These are phyloP conservation scores for Drosophila nigromelanica DNA, from an alignment of 1,140 invertebrate species.

Conservation along the genomic window DNA sequence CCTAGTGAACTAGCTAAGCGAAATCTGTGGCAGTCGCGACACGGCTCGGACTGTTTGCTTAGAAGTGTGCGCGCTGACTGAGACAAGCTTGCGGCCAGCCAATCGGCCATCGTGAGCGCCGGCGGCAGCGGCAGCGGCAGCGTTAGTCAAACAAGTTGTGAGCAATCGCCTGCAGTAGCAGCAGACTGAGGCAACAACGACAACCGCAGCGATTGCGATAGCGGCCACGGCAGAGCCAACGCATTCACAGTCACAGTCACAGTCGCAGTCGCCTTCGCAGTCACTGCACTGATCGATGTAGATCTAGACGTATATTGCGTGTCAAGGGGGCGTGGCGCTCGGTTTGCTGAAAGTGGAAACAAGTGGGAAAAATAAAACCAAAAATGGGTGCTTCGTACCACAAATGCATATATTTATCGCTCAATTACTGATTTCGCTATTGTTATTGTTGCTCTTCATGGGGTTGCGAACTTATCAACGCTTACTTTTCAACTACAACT, in stretches of 20 bases:
- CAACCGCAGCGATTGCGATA: not conserved
- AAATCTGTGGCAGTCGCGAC: conserved; percentile 15
- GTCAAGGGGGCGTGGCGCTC: conserved; percentile 23
- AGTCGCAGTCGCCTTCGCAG: not conserved
- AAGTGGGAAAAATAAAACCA: conserved; percentile 21
- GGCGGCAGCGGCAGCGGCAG: not conserved
- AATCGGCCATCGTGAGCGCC: conserved; percentile 28
- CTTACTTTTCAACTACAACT: conserved; percentile 34
- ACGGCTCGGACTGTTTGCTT: conserved; percentile 66
- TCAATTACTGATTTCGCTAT: conserved; percentile 45
- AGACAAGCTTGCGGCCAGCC: conserved; percentile 67
- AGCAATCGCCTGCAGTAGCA: conserved; percentile 1
- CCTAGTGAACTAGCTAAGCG: not conserved
- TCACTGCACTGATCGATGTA: conserved; percentile 38
- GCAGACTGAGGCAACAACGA: too few relatives aligned
- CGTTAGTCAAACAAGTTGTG: conserved; percentile 26
- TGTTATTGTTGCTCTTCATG: conserved; percentile 46
- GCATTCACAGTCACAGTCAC: not conserved
- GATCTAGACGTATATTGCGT: conserved; percentile 17
- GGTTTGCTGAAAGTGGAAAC: not conserved
- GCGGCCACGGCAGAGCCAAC: conserved; percentile 2
- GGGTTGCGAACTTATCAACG: conserved; percentile 50
- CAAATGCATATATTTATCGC: conserved; percentile 69
- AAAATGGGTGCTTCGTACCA: conserved; percentile 37
- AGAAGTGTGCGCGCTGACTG: conserved; percentile 73